Conservation (phyloP, 2,888 invertebrate species). For the Rhopalosiphum nymphaeae region DNA sequence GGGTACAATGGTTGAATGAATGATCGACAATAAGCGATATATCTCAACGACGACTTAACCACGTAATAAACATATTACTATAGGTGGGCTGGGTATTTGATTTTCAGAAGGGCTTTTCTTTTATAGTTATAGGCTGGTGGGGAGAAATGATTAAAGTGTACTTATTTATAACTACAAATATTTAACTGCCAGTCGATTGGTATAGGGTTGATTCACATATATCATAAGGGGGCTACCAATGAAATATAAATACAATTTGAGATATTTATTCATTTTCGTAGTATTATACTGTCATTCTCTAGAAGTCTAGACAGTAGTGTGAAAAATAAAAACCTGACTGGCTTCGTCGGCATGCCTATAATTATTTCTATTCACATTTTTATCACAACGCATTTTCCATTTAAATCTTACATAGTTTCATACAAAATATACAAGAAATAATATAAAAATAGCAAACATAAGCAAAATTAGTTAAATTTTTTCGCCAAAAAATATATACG, state of each 20-base stretch:
- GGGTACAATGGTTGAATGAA: background rate
- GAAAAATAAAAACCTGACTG: background rate
- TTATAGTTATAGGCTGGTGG: background rate
- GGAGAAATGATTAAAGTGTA: background rate
- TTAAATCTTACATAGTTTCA: background rate
- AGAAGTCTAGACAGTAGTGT: too few relatives aligned
- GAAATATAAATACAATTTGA: background rate
- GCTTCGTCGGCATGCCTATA: background rate
- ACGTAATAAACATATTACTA: background rate
- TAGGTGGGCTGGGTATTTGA: background rate
- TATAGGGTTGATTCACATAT: background rate
- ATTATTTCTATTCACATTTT: background rate
- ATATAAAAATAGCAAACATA: background rate
- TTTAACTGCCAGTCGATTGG: background rate
- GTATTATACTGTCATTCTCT: background rate
- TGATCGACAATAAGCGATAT: background rate
- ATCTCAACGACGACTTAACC: background rate
- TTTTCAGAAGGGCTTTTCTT: background rate
- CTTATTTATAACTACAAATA: background rate
- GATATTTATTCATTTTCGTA: background rate
- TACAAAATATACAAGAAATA: too few relatives aligned
- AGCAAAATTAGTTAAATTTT: background rate
- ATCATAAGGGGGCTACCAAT: background rate
- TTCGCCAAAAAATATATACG: background rate
- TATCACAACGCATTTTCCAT: background rate